These are phyloP conservation scores for Geotrupes spiniger DNA, from an alignment of 2,888 invertebrate genomes.

Conservation along the genomic window DNA sequence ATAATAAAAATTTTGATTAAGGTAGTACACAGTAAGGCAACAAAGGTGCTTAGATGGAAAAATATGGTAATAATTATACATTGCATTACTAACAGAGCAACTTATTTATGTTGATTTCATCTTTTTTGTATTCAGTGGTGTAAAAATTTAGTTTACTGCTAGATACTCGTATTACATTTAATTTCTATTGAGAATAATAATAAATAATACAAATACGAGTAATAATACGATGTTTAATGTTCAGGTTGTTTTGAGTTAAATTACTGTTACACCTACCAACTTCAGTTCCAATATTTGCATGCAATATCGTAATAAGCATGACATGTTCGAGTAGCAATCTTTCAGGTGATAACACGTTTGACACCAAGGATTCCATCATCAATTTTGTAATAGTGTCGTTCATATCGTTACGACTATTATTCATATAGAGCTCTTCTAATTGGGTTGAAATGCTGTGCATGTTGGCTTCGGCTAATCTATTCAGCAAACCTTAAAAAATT, in stretches of 20 bases:
- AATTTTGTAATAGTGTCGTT: conserved; percentile 70
- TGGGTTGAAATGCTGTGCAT: conserved; percentile 77
- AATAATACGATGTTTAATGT: neutral
- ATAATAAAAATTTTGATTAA: conserved; percentile 8
- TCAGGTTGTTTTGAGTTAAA: too few species aligned
- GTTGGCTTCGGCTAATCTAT: conserved; percentile 84
- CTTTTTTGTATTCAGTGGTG: too few species aligned
- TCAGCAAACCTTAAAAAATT: conserved; percentile 61
- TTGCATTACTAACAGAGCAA: too few species aligned
- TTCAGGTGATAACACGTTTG: conserved; percentile 63
- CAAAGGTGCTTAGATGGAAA: too few species aligned
- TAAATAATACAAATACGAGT: neutral
- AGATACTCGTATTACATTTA: too few species aligned
- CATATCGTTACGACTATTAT: conserved; percentile 78
- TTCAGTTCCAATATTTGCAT: conserved; percentile 89
- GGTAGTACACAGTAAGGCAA: too few species aligned
- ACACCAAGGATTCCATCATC: conserved; percentile 68
- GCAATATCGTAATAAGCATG: conserved; percentile 77
- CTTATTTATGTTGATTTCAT: too few species aligned
- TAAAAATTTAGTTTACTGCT: too few species aligned
- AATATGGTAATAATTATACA: too few species aligned
- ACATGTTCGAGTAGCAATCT: conserved; percentile 81
- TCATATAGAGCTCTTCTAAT: conserved; percentile 77
- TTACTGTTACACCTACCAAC: conserved; percentile 79
- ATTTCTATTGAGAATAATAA: neutral